phyloP scores from a whole-genome alignment of 1,140 invertebrate genomes.

The Planococcus citri region DNA sequence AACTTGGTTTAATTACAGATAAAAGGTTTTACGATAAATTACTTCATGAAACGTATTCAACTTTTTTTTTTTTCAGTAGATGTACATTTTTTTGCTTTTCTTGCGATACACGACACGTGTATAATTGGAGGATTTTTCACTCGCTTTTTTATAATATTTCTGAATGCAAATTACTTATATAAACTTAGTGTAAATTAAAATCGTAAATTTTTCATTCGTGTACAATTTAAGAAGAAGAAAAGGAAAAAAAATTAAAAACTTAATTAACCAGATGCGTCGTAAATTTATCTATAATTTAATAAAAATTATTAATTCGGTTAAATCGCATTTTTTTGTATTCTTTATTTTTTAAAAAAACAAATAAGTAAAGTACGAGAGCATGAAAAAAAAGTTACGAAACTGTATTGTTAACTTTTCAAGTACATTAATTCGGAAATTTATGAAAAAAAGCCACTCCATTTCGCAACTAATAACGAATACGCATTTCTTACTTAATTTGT shows the following conservation, averaged over 20 bases:
- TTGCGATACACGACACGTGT: background rate
- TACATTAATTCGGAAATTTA: background rate
- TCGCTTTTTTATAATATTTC: too few species aligned
- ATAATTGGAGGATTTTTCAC: too few species aligned
- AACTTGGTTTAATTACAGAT: background rate
- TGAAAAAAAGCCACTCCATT: background rate
- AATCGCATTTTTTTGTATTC: background rate
- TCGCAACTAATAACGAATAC: too few species aligned
- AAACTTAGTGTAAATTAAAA: background rate
- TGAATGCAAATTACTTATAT: background rate
- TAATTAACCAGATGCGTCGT: background rate
- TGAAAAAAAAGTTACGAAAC: background rate
- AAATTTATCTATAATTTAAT: conserved; percentile 4
- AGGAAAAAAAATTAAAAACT: background rate
- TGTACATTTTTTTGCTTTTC: too few species aligned
- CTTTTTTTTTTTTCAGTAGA: background rate
- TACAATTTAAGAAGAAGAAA: background rate
- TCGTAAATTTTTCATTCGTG: background rate
- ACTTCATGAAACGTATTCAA: background rate
- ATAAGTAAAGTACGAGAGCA: background rate
- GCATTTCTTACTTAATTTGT: too few species aligned
- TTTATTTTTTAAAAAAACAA: background rate
- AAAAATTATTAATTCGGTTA: background rate
- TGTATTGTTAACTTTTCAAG: background rate
- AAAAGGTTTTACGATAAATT: conserved; percentile 1